Percentiles rank a stretch among this genome's conserved stretches.
phyloP scores from a whole-genome alignment of 2,888 invertebrate species.

The Sarcophaga carnaria region DNA sequence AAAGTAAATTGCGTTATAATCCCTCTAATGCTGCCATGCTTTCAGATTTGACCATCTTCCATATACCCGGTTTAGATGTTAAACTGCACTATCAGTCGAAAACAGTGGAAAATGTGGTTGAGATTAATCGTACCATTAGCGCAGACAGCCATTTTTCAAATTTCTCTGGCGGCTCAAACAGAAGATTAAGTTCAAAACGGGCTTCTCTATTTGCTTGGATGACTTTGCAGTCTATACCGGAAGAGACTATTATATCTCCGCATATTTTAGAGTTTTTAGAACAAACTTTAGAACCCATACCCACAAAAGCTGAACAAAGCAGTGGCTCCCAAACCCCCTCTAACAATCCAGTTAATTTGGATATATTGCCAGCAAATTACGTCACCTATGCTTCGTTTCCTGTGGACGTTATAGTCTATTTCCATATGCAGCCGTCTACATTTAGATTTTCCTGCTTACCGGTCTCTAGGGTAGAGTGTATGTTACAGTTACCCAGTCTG shows the following conservation, averaged over 20 bases:
- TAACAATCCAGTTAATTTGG: constrained; percentile 82
- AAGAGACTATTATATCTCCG: constrained; percentile 98
- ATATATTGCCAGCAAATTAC: constrained; percentile 86
- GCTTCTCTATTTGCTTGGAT: constrained; percentile 97
- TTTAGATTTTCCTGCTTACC: constrained; percentile 98
- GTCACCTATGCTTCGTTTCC: constrained; percentile 97
- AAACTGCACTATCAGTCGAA: constrained; percentile 93
- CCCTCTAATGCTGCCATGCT: constrained; percentile 82
- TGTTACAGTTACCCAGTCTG: constrained; percentile 96
- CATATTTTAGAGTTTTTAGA: constrained; percentile 98
- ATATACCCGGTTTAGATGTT: constrained; percentile 95
- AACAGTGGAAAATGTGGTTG: constrained; percentile 83
- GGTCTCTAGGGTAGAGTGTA: constrained; percentile 96
- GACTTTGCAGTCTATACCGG: constrained; percentile 97
- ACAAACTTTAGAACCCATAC: constrained; percentile 97
- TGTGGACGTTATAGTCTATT: constrained; percentile 98
- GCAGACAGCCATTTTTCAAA: constrained; percentile 73
- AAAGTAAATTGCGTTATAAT: constrained; percentile 81
- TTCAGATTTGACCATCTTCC: constrained; percentile 92
- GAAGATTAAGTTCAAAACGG: constrained; percentile 89
- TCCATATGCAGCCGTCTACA: constrained; percentile 98
- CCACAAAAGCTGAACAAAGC: constrained; percentile 84
- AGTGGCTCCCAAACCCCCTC: constrained; percentile 78
- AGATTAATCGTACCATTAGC: constrained; percentile 76
- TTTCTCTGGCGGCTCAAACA: constrained; percentile 71